phyloP scores from a whole-genome alignment of 1,140 invertebrate species.

The Homalodisca vitripennis region DNA sequence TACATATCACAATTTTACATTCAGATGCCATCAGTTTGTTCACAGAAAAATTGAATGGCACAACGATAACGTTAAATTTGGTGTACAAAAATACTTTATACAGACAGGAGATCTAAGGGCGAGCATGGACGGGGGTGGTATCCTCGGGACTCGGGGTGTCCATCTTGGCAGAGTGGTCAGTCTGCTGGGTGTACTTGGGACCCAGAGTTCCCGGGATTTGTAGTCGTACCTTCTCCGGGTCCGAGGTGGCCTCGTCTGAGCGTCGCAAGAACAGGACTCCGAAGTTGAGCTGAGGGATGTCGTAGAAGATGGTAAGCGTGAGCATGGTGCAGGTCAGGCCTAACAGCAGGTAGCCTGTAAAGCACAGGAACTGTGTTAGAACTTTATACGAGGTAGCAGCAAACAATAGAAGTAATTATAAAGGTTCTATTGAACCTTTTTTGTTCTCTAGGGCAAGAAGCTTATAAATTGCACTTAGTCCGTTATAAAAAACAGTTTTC shows the following conservation, averaged over 20 bases:
- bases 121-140: conserved; percentile 59
- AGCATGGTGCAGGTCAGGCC: conserved; percentile 84
- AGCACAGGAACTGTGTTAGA: too few relatives aligned
- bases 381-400: too few relatives aligned
- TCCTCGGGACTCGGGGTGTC: conserved; percentile 65
- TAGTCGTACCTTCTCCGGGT: conserved; percentile 62
- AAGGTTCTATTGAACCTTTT: too few relatives aligned
- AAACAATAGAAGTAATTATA: too few relatives aligned
- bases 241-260: conserved; percentile 56
- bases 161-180: conserved; percentile 48
- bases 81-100: too few relatives aligned
- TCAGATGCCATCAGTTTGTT: too few relatives aligned
- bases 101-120: conserved; percentile 43
- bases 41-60: too few relatives aligned
- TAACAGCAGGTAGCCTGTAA: conserved; percentile 74
- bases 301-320: conserved; percentile 77
- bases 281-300: conserved; percentile 83
- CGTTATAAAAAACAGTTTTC: too few relatives aligned
- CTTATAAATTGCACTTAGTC: too few relatives aligned
- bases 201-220: conserved; percentile 48
- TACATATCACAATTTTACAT: too few relatives aligned
- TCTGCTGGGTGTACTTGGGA: conserved; percentile 49
- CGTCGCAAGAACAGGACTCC: conserved; percentile 71
- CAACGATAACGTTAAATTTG: too few relatives aligned
- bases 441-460: too few relatives aligned